These are phyloP conservation scores for Nomada ruficornis DNA, from an alignment of 2,888 invertebrate species.

Conservation along the genomic window DNA sequence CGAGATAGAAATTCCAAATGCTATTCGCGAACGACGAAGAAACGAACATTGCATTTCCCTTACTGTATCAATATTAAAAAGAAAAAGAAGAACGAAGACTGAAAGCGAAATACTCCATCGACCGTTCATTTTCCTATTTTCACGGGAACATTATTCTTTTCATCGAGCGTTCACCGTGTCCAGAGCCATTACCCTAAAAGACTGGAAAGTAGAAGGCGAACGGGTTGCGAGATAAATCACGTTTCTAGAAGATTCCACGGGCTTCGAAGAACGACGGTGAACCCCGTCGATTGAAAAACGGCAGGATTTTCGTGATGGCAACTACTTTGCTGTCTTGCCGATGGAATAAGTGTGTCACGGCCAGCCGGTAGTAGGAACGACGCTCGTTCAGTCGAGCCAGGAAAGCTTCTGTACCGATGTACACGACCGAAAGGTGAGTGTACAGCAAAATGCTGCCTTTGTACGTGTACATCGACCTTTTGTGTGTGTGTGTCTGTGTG, in stretches of 20 bases:
- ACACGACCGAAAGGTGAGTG: slow-evolving; percentile 72
- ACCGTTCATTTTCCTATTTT: background rate
- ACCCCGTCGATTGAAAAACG: slow-evolving; percentile 57
- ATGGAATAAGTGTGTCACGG: slow-evolving; percentile 79
- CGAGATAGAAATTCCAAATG: no score
- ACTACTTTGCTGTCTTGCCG: slow-evolving; percentile 68
- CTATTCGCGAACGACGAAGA: no score
- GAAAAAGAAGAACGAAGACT: background rate
- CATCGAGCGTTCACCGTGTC: background rate
- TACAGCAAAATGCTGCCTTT: slow-evolving; percentile 61
- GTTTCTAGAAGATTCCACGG: slow-evolving; percentile 7
- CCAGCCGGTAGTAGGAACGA: slow-evolving; percentile 79
- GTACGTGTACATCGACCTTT: slow-evolving; percentile 33
- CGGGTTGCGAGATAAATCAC: slow-evolving; percentile 12
- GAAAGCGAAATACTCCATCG: background rate
- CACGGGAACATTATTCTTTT: background rate
- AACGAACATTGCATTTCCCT: background rate
- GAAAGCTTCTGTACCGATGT: slow-evolving; percentile 74
- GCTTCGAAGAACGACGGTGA: background rate
- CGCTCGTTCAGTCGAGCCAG: slow-evolving; percentile 73
- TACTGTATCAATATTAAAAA: background rate
- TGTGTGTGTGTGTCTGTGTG: background rate
- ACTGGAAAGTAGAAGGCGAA: background rate
- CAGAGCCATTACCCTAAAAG: background rate
- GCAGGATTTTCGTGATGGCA: slow-evolving; percentile 64